Evolutionary conservation across 2,113 vertebrate genomes (phyloP).

Genomic region (Oceanites oceanicus): DNA sequence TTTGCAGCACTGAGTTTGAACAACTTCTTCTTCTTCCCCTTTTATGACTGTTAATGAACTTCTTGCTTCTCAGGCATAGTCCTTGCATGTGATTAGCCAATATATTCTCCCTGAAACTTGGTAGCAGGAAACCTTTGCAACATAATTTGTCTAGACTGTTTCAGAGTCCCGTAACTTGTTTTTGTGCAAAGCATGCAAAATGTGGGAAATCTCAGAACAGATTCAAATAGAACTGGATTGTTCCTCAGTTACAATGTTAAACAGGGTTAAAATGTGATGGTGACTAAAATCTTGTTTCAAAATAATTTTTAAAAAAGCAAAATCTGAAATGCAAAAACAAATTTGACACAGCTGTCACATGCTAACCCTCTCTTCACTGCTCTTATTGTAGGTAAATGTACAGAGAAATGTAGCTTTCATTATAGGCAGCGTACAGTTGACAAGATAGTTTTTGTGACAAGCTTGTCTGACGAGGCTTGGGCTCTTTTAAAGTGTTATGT

Average conservation of each 20-base stretch:
- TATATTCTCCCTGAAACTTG: not conserved
- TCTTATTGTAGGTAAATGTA: not conserved
- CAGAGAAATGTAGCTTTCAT: not conserved
- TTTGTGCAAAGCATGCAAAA: not conserved
- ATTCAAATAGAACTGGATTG: not conserved
- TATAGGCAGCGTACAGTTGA: not conserved
- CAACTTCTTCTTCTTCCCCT: not conserved
- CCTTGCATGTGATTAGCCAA: not conserved
- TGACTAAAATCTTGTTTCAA: not conserved
- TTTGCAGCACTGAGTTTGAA: not conserved
- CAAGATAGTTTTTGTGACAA: not conserved
- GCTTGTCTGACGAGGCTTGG: not conserved
- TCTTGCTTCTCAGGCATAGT: not conserved
- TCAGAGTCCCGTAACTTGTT: not conserved
- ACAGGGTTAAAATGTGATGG: not conserved
- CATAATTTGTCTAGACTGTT: not conserved
- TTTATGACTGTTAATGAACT: not conserved
- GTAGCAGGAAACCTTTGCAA: not conserved
- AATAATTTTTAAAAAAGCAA: not conserved
- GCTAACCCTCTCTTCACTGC: not conserved
- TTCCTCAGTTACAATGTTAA: not conserved
- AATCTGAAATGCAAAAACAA: not conserved
- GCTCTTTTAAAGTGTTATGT: not conserved
- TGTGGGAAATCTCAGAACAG: not conserved
- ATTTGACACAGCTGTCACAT: not conserved